phyloP scores from a whole-genome alignment of 2,113 vertebrate genomes.

The Entosphenus tridentatus region DNA sequence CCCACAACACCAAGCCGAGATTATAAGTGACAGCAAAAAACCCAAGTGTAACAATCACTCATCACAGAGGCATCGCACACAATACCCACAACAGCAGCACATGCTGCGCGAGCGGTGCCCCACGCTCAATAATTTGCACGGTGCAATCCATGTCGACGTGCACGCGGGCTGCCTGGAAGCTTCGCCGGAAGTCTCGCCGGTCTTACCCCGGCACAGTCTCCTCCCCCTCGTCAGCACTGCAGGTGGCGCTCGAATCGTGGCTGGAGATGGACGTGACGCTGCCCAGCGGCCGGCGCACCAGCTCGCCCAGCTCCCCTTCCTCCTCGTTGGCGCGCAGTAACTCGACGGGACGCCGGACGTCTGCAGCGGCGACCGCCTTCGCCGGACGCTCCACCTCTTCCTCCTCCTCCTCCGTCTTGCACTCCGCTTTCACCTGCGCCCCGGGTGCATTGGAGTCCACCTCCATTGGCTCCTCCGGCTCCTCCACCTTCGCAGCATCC shows the following conservation, averaged over 20 bases:
- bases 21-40: too few relatives aligned
- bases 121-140: too few relatives aligned
- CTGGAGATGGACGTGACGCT: slow-evolving; percentile 40
- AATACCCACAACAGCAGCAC: too few relatives aligned
- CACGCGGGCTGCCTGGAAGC: too few relatives aligned
- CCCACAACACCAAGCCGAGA: too few relatives aligned
- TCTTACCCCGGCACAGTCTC: slow-evolving; percentile 66
- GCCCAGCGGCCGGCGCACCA: background rate
- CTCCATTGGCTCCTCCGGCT: slow-evolving; percentile 30
- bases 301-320: too few relatives aligned
- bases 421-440: slow-evolving; percentile 24
- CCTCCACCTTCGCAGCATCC: slow-evolving; percentile 11
- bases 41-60: too few relatives aligned
- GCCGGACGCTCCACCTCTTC: slow-evolving; percentile 21
- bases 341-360: slow-evolving; percentile 6
- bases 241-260: slow-evolving; percentile 91
- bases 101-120: too few relatives aligned
- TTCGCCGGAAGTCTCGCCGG: slow-evolving; percentile 24
- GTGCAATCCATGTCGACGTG: too few relatives aligned
- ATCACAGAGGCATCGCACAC: too few relatives aligned
- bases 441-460: slow-evolving; percentile 27
- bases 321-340: too few relatives aligned
- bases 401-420: slow-evolving; percentile 23
- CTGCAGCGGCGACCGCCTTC: slow-evolving; percentile 16
- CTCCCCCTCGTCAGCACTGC: slow-evolving; percentile 86